Conservation (phyloP, 2,797 vertebrate species). For the Synanceia verrucosa region DNA sequence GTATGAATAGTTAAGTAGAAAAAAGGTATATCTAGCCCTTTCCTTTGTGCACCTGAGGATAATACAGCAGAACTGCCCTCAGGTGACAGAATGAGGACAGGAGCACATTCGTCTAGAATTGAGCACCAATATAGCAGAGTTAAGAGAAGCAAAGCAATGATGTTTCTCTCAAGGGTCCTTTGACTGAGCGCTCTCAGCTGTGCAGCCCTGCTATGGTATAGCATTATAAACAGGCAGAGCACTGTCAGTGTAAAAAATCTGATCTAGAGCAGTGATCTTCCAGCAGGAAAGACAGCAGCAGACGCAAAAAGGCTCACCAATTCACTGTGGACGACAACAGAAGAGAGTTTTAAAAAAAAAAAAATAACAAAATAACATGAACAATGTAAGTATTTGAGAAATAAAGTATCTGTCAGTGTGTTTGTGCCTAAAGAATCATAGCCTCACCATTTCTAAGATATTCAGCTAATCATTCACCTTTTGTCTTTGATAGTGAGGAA, state of each 20-base stretch:
- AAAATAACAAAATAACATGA: neutral
- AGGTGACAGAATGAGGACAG: slow-evolving; percentile 69
- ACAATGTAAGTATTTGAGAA: neutral
- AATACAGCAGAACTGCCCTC: slow-evolving; percentile 57
- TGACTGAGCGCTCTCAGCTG: slow-evolving; percentile 50
- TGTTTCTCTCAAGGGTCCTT: slow-evolving; percentile 56
- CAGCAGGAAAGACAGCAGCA: neutral
- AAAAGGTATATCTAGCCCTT: slow-evolving; percentile 39
- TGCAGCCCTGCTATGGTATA: slow-evolving; percentile 24
- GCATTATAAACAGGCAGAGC: slow-evolving; percentile 42
- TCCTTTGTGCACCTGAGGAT: slow-evolving; percentile 43
- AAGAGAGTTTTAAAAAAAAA: neutral
- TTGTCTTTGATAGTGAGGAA: slow-evolving; percentile 44
- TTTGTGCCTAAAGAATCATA: slow-evolving; percentile 6
- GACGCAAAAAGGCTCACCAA: slow-evolving; percentile 4
- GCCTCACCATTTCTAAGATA: slow-evolving; percentile 4
- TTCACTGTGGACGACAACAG: slow-evolving; percentile 10
- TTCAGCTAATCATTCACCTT: slow-evolving; percentile 39
- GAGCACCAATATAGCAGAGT: slow-evolving; percentile 56
- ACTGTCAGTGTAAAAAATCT: slow-evolving; percentile 21
- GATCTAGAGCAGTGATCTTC: slow-evolving; percentile 17
- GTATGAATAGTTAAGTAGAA: slow-evolving; percentile 48
- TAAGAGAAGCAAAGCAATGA: slow-evolving; percentile 46
- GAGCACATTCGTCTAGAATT: slow-evolving; percentile 53
- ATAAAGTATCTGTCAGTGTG: neutral